phyloP scores from a whole-genome alignment of 2,888 invertebrate species.

The Anoplius nigerrimus region DNA sequence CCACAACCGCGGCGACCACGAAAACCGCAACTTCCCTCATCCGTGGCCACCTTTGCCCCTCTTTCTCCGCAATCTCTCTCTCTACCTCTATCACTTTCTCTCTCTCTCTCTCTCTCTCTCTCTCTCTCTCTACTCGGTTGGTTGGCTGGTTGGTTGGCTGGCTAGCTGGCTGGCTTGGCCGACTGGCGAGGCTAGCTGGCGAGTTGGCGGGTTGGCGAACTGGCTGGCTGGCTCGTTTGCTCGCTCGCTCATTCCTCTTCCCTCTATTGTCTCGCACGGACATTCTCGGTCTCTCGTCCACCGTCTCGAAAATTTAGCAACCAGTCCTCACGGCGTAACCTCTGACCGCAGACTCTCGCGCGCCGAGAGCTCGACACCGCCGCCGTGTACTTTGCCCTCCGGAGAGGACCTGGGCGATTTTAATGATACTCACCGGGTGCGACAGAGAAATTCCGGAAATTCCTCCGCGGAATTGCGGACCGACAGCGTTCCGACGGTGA shows the following conservation, averaged over 20 bases:
- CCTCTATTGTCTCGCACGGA: constrained; percentile 16
- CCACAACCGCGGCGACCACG: constrained; percentile 62
- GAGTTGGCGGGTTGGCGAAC: too few relatives aligned
- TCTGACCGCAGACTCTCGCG: constrained; percentile 41
- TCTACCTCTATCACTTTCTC: constrained; percentile 35
- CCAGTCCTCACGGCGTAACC: constrained; percentile 38
- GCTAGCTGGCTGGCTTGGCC: constrained; percentile 7
- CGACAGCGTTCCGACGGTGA: constrained; percentile 13
- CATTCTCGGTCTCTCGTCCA: constrained; percentile 8
- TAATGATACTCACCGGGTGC: constrained; percentile 35
- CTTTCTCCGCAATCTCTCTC: constrained; percentile 61
- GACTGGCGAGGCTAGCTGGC: background rate
- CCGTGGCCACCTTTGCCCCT: constrained; percentile 59
- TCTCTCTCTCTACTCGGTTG: too few relatives aligned
- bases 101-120: constrained; percentile 21
- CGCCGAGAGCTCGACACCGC: background rate
- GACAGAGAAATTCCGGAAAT: constrained; percentile 24
- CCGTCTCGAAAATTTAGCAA: constrained; percentile 47
- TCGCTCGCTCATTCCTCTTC: constrained; percentile 21
- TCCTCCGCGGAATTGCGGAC: constrained; percentile 16
- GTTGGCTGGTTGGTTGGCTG: background rate
- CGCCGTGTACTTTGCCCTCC: background rate
- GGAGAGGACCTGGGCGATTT: constrained; percentile 35
- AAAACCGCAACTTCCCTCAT: constrained; percentile 60
- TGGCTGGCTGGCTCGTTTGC: constrained; percentile 18